A percentile compares a stretch with the other conserved stretches of the same genome.
Conservation (phyloP, 2,888 invertebrate species). For the Andrena dorsata region DNA sequence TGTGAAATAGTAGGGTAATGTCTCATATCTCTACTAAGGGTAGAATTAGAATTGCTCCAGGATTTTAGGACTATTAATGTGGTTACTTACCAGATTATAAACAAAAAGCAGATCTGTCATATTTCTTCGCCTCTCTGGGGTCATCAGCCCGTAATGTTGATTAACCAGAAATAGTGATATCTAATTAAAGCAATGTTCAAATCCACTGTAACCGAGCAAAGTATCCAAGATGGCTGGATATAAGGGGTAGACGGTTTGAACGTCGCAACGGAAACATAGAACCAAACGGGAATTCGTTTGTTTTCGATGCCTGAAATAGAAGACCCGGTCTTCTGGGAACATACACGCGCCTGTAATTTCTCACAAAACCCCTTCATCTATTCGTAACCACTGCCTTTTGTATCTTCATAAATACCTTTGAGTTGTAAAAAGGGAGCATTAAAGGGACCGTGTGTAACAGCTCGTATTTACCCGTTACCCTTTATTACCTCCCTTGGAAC, state of each 20-base stretch:
- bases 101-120: too few species aligned
- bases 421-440: conserved; percentile 3
- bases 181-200: conserved; percentile 8
- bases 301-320: conserved; percentile 82
- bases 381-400: conserved; percentile 51
- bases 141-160: background rate
- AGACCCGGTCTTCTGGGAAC: conserved; percentile 68
- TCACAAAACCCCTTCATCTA: conserved; percentile 59
- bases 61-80: too few species aligned
- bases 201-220: background rate
- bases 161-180: background rate
- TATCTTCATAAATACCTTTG: conserved; percentile 36
- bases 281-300: conserved; percentile 74
- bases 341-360: conserved; percentile 70
- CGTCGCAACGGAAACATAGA: conserved; percentile 57
- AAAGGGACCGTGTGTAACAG: background rate
- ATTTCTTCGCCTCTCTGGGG: too few species aligned
- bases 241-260: conserved; percentile 28
- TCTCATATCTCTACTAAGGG: too few species aligned
- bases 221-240: conserved; percentile 31
- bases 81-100: too few species aligned
- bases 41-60: too few species aligned
- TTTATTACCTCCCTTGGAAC: background rate
- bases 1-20: too few species aligned
- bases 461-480: background rate